Percentiles rank a stretch among this genome's conserved stretches.
Evolutionary conservation across 2,888 invertebrate species (phyloP).

Genomic region (Sclerodermus sp.): DNA sequence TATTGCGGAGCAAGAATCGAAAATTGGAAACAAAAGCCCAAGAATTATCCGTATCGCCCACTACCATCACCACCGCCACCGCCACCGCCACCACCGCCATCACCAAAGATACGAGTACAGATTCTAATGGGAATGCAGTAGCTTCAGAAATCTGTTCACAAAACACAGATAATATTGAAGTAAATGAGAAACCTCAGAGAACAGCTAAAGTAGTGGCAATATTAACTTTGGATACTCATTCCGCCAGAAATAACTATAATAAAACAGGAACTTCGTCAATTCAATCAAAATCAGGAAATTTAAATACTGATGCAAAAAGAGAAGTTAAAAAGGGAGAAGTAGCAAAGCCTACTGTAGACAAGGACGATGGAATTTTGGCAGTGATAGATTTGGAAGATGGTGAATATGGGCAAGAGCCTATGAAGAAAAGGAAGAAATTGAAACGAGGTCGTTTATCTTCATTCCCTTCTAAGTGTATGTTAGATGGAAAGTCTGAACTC

Average conservation of each 20-base stretch:
- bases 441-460: no score
- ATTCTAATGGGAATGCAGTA: constrained; percentile 25
- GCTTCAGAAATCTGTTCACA: constrained; percentile 9
- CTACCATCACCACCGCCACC: constrained; percentile 2
- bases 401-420: background rate
- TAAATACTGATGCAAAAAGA: background rate
- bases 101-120: constrained; percentile 13
- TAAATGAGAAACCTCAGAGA: constrained; percentile 46
- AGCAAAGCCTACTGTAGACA: constrained; percentile 3
- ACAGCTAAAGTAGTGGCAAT: constrained; percentile 53
- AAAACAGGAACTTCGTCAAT: no score
- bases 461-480: no score
- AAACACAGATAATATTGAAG: constrained; percentile 4
- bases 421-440: no score
- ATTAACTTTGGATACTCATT: constrained; percentile 43
- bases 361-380: background rate
- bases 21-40: background rate
- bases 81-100: no score
- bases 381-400: constrained; percentile 1
- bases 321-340: constrained; percentile 9
- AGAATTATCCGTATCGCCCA: constrained; percentile 3
- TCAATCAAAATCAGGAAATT: no score
- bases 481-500: no score
- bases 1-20: no score
- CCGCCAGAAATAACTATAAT: background rate